Evolutionary conservation across 2,888 invertebrate species (phyloP), one percentile per base, ranked within the genome.

Genomic region (Lacanobia oleracea): DNA sequence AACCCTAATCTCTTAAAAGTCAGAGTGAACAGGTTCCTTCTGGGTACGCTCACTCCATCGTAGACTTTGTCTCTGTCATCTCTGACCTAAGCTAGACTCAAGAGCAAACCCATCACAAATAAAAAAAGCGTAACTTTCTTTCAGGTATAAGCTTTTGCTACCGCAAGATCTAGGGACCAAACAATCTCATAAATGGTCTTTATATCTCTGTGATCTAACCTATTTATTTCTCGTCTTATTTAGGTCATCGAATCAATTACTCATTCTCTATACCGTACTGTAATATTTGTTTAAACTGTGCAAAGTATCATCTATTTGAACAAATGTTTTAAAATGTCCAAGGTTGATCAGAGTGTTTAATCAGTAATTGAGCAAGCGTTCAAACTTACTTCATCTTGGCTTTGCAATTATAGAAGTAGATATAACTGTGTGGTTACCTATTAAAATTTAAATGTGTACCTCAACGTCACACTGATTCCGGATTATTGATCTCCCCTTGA

Each of bases 241-340:
- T 27, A 53, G 51, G 48, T 21, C 66, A 45, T 16, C 8, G 45
- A 62, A 53, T 72, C 45, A 54, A 72, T 63, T 27, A 64, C 48
- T 43, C 27, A 50, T 50, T 65, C 23, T 62, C 53, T 65, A 16
- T 21, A 54, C 18, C 18, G 63, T 56, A 23, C 54, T 33, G 10
- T 27, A 43, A 54, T 60, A 67, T 67, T 77, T 72, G 37, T 60
- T 63, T 50, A 33, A 60, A 65, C n/a, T 40, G 18, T 40, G 8
- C 54, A 45, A n/a, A 65, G 27, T 37, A 43, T 62, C 33, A 45
- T 18, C 27, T 69, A 40, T 78, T 69, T 78, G 33, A 54, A 69
- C 80, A 78, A 75, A 57, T 78, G 79, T 56, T 76, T 81, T 54
- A 50, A 64, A 60, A 77, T 40, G 50, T 43, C 60, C 72, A 81